Base-by-base conservation (phyloP, 1,140 invertebrate genomes). In the Geopemphigus sp. region DNA sequence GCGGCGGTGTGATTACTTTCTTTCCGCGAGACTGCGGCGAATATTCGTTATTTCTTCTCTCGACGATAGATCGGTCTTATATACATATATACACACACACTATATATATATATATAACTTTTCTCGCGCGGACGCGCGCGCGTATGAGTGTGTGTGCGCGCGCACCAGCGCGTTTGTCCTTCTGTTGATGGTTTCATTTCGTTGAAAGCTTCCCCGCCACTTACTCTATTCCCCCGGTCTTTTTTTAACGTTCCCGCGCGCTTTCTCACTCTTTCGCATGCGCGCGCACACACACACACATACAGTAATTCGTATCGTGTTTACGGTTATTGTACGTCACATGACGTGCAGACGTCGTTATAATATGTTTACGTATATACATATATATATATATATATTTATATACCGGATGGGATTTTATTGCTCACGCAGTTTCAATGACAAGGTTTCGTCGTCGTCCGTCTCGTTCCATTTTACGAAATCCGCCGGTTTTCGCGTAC, bases 1-100 rank as follows among this genome's bases (percentile, higher is more conserved):
- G 50, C 15, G 54, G 6, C 32, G 54, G 56, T 76, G 39, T 54
- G 68, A 72, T 57, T 76, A 76, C 72, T 57, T 57, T 76, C 72
- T 76, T 76, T 76, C 72, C 72, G 72, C 53, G 72, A 76, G 72
- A 59, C 72, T 76, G 72, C 72, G 54, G 72, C 19, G 57, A 76
- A 76, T 56, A 59, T 76, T 76, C 32, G 72, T 76, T 59, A 57
- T 76, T 76, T 59, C 59, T 72, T 53, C 50, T 72, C 50, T 72
- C 47, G 47, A 11, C 19, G 14, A 50, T 39, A 39, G 66, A 22
- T 68, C 70, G 17, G 17, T 39, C 53, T 19, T 56, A 32, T 57
- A 10, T 56, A 29, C 24, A 24, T 12, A 24, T 59, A 59, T 63
- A 63, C 17, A 15, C n/a, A 6, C 15, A 12, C 15, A 14, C 17